A percentile compares a stretch with the other conserved stretches of the same genome.
Evolutionary conservation across 2,797 vertebrate genomes (phyloP).

Genomic region (Cryptoblepharus egeriae): DNA sequence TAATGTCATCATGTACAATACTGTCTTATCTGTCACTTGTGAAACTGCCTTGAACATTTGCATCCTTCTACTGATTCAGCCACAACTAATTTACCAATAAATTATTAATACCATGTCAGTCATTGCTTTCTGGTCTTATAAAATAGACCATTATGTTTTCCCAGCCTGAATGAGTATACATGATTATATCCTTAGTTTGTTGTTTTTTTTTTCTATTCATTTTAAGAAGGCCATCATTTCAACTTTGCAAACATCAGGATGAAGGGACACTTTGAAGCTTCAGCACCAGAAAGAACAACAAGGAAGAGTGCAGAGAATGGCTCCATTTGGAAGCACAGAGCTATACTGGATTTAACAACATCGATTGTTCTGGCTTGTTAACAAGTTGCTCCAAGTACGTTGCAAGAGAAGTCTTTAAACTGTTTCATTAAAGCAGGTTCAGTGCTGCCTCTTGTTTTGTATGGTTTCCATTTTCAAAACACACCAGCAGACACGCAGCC

Average conservation of each 20-base stretch:
- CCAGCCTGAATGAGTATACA: constrained; percentile 69
- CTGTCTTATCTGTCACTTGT: background rate
- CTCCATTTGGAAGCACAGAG: constrained; percentile 79
- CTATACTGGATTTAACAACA: constrained; percentile 55
- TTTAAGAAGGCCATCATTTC: constrained; percentile 70
- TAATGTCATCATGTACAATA: background rate
- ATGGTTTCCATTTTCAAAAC: constrained; percentile 40
- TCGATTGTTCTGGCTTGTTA: constrained; percentile 69
- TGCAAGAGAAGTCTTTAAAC: constrained; percentile 57
- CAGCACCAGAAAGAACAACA: constrained; percentile 88
- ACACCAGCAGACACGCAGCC: constrained; percentile 43
- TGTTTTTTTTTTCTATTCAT: background rate
- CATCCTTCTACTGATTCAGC: constrained; percentile 21
- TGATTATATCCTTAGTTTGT: constrained; percentile 22
- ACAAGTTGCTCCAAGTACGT: constrained; percentile 61
- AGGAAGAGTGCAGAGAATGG: constrained; percentile 74
- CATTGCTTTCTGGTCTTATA: constrained; percentile 41
- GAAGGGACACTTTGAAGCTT: constrained; percentile 79
- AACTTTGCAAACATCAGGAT: constrained; percentile 70
- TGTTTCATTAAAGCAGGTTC: constrained; percentile 60
- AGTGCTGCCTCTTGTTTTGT: constrained; percentile 44
- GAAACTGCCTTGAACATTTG: constrained; percentile 30
- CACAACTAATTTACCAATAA: constrained; percentile 7
- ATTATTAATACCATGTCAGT: constrained; percentile 70
- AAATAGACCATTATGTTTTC: constrained; percentile 42